Base-by-base conservation (phyloP, 1,140 invertebrate species). In the Tetragnatha versicolor region DNA sequence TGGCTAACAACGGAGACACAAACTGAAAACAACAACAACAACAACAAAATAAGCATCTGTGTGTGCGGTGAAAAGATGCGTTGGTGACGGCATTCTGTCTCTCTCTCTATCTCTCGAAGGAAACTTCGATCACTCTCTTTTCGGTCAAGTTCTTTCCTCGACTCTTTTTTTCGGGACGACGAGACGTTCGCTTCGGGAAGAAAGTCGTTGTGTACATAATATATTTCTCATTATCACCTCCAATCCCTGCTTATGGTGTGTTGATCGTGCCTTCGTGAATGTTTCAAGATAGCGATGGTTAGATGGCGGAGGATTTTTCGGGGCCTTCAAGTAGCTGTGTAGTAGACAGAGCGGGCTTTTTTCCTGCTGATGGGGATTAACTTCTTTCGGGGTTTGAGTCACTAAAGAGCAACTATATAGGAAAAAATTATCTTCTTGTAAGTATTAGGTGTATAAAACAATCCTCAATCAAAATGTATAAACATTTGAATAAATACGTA, bases 131-230 rank as follows among this genome's bases (percentile, higher is more conserved):
- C 73, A 49, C 73, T 76, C 35, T 76, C 73, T 61, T 76, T 47
- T 61, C 55, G 60, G 73, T 76, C 55, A 76, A 39, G n/a, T 63
- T 63, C 51, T 75, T 76, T 76, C 47, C 31, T 29, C 45, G 66
- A 70, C 66, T 58, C 37, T 69, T 76, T 76, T 76, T 76, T 76
- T 76, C 73, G 66, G 66, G 63, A 76, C 63, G 65, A 76, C 73
- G 66, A 65, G 66, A 51, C 45, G 66, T 76, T 61, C 47, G 45
- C 31, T 9, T 42, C 39, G 55, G 55, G 37, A 70, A 70, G 53
- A 69, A 47, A 53, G 25, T 12, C 35, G 25, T n/a, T 65, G 42
- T 47, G 20, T 47, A 47, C 12, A 47, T 47, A 47, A 47, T 47
- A 65, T 65, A 65, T 65, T 65, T 65, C 61, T 65, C 61, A 65